Evolutionary conservation across 2,797 vertebrate genomes (phyloP), one percentile per base, ranked within the genome.

Genomic region (Hyperoplus immaculatus): DNA sequence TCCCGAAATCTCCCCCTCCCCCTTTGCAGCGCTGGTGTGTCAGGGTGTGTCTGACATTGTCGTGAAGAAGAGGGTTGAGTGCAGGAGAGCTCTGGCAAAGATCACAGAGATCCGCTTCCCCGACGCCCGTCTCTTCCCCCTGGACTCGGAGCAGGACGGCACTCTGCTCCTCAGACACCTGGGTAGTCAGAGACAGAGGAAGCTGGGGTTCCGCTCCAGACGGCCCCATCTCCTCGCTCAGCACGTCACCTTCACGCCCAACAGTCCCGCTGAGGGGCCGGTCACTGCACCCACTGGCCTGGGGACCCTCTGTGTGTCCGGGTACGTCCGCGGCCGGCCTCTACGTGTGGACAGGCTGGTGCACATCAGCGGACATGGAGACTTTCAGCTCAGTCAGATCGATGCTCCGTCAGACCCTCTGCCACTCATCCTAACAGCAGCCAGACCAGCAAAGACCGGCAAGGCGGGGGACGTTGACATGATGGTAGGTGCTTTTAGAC

Each of bases 301-400:
- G 15, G 98, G 98, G 29, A 99, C 97, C 18, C 93, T 99, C 82
- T 95, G 95, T 65, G 96, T 99, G 66, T 98, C 97, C 0, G 98
- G 98, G 46, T 99, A 99, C 38, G 91, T 99, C 61, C 94, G 97
- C 21, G 98, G 98, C 1, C 94, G 90, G 51, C 89, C 94, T 63
- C 90, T 99, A 5, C 78, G 71, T 0, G 97, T 96, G 6, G 96
- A 99, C 92, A 95, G 96, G 55, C 91, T 99, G 83, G 92, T 99
- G 76, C 97, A 99, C 85, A 96, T 99, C 3, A 93, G 94, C 77
- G 98, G 98, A 45, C 95, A 98, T 0, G 98, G 98, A 54, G 98
- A 99, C 92, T 99, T 99, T 91, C 97, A 98, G 93, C 94, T 99
- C 82, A 95, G 94, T 81, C 98, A 98, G 86, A 95, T 99, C 14